phyloP scores from a whole-genome alignment of 2,888 invertebrate species.

The Saturnia japonica region DNA sequence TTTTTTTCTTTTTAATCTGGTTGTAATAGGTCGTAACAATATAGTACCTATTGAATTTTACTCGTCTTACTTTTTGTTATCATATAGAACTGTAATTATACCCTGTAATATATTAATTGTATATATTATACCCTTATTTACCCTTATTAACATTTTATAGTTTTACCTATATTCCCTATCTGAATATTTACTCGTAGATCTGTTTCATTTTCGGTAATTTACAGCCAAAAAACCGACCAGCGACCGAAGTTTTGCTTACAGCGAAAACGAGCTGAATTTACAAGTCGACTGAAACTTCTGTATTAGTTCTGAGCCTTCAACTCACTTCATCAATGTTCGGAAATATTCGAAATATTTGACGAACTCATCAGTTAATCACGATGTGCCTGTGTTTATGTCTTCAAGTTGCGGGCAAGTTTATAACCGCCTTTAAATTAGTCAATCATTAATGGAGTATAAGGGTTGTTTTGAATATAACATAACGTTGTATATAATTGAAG shows the following conservation, averaged over 20 bases:
- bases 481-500: background rate
- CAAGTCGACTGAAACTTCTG: background rate
- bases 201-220: background rate
- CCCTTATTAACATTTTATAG: too few relatives aligned
- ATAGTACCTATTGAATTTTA: too few relatives aligned
- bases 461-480: background rate
- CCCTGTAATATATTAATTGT: too few relatives aligned
- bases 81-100: too few relatives aligned
- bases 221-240: background rate
- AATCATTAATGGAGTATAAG: background rate
- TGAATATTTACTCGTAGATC: background rate
- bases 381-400: background rate
- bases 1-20: too few relatives aligned
- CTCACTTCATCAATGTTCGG: background rate
- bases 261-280: background rate
- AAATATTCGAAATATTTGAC: conserved; percentile 8
- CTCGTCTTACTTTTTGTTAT: too few relatives aligned
- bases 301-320: background rate
- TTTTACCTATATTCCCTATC: background rate
- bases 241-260: background rate
- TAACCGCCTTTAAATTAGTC: background rate
- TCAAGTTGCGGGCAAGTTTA: background rate
- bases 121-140: too few relatives aligned
- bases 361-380: background rate
- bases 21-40: too few relatives aligned